Conservation (phyloP, 92 coral and sea anemone species). For the Virgularia gustaviana region DNA sequence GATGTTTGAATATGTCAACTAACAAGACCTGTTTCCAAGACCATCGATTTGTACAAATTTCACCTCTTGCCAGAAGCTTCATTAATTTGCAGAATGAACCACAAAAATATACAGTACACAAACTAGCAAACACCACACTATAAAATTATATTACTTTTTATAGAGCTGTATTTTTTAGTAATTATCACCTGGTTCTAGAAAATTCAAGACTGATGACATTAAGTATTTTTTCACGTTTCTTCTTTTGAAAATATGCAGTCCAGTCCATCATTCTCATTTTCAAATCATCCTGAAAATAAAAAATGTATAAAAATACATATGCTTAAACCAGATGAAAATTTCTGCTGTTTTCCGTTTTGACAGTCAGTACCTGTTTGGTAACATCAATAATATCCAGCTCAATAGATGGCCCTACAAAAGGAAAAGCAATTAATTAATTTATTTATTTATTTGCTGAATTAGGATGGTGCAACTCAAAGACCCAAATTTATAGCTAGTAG, state of each 20-base stretch:
- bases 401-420: conserved; percentile 78
- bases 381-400: conserved; percentile 97
- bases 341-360: not conserved
- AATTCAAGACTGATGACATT: conserved; percentile 96
- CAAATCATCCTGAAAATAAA: conserved; percentile 86
- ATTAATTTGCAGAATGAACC: too few species aligned
- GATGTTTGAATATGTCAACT: too few species aligned
- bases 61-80: too few species aligned
- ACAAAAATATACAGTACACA: not conserved
- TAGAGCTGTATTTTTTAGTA: not conserved
- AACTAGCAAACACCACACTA: not conserved
- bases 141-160: not conserved
- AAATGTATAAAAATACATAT: too few species aligned
- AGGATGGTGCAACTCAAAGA: too few species aligned
- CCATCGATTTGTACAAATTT: too few species aligned
- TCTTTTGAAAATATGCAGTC: conserved; percentile 82
- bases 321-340: not conserved
- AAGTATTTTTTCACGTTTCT: conserved; percentile 69
- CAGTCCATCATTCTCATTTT: conserved; percentile 97
- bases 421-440: too few species aligned
- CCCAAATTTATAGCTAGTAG: too few species aligned
- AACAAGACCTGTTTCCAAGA: too few species aligned
- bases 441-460: too few species aligned
- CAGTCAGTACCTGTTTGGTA: conserved; percentile 76
- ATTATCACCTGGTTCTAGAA: conserved; percentile 71